Conservation (phyloP, 2,113 vertebrate genomes). For the Etheostoma spectabile region DNA sequence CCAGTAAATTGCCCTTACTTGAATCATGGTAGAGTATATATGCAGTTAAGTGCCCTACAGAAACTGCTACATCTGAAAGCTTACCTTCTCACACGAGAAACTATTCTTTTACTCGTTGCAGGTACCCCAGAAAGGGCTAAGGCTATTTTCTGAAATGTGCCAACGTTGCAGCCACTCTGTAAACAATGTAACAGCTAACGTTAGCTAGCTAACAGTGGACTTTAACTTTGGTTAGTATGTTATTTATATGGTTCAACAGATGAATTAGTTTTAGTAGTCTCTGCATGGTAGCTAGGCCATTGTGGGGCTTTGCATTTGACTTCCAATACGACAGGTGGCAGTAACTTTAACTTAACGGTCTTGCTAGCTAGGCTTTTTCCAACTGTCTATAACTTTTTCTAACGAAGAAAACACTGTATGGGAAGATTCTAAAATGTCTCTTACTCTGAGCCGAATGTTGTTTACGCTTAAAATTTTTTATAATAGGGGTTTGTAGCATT, state of each 20-base stretch:
- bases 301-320: not conserved
- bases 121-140: not conserved
- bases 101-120: not conserved
- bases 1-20: conserved; percentile 61
- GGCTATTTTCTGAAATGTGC: not conserved
- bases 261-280: not conserved
- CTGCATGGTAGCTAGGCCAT: not conserved
- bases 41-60: conserved; percentile 33
- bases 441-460: not conserved
- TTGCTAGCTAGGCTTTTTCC: not conserved
- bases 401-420: not conserved
- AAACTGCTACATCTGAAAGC: conserved; percentile 23
- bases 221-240: not conserved
- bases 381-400: too few relatives aligned
- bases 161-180: not conserved
- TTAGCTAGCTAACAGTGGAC: not conserved
- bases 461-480: not conserved
- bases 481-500: too few relatives aligned
- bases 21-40: conserved; percentile 35
- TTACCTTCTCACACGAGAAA: conserved; percentile 14
- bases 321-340: conserved; percentile 26
- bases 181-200: not conserved
- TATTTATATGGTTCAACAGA: not conserved
- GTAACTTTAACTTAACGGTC: not conserved
- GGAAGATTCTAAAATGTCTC: not conserved